Conservation (phyloP, 1,140 invertebrate species). For the Pygmarrhopalites habei region DNA sequence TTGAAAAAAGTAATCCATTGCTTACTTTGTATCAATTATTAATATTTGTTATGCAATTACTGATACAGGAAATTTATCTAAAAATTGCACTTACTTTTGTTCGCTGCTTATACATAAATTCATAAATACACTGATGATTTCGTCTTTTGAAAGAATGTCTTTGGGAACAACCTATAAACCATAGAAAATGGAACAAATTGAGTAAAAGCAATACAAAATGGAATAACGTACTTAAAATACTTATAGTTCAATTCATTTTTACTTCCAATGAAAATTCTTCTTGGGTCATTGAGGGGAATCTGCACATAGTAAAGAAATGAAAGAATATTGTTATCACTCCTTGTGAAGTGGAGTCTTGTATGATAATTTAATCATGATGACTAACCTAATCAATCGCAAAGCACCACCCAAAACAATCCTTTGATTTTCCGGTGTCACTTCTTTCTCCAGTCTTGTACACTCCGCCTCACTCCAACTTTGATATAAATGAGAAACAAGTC, state of each 20-base stretch:
- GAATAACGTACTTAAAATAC: too few species aligned
- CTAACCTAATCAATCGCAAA: constrained; percentile 70
- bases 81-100: constrained; percentile 63
- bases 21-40: constrained; percentile 60
- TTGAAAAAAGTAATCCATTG: constrained; percentile 2
- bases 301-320: too few species aligned
- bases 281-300: too few species aligned
- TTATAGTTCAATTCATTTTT: too few species aligned
- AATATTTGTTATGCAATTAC: constrained; percentile 67
- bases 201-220: too few species aligned
- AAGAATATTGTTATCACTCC: too few species aligned
- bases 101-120: constrained; percentile 61
- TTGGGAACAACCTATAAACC: constrained; percentile 71
- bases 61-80: constrained; percentile 75
- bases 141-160: constrained; percentile 65
- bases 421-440: constrained; percentile 61
- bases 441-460: constrained; percentile 59
- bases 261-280: constrained; percentile 78
- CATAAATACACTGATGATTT: constrained; percentile 70
- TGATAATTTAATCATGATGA: too few species aligned
- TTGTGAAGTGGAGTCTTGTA: too few species aligned
- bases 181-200: too few species aligned
- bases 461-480: constrained; percentile 78
- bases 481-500: too few species aligned
- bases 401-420: constrained; percentile 61